Evolutionary conservation across 2,797 vertebrate genomes (phyloP).

Genomic region (Coendou prehensilis): DNA sequence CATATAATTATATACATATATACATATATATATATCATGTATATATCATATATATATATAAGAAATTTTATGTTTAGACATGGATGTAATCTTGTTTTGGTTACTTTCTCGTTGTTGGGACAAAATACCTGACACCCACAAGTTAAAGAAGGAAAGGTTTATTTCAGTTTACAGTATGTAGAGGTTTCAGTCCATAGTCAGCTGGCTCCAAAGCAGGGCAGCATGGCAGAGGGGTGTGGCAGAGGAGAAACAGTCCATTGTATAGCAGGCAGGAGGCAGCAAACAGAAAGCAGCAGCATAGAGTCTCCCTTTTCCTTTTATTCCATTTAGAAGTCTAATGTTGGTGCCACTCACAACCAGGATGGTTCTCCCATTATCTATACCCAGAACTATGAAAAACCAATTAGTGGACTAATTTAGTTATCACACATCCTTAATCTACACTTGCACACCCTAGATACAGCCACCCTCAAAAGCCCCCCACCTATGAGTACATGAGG

Average conservation of each 20-base stretch:
- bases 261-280: not conserved
- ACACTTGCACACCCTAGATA: not conserved
- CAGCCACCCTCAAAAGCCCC: not conserved
- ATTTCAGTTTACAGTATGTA: not conserved
- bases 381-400: not conserved
- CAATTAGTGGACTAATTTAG: not conserved
- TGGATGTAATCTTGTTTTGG: not conserved
- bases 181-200: not conserved
- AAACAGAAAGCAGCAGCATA: not conserved
- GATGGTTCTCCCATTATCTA: not conserved
- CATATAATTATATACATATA: no score
- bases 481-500: not conserved
- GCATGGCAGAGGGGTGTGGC: not conserved
- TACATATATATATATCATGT: no score
- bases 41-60: no score
- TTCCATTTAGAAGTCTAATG: not conserved
- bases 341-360: not conserved
- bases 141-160: not conserved
- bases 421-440: not conserved
- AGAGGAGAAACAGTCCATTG: not conserved
- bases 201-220: not conserved
- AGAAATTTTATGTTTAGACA: not conserved
- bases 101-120: not conserved
- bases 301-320: not conserved
- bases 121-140: not conserved